A percentile compares a stretch with the other conserved stretches of the same genome.
Evolutionary conservation across 1,140 invertebrate genomes (phyloP).

Genomic region (Heliothis virescens): DNA sequence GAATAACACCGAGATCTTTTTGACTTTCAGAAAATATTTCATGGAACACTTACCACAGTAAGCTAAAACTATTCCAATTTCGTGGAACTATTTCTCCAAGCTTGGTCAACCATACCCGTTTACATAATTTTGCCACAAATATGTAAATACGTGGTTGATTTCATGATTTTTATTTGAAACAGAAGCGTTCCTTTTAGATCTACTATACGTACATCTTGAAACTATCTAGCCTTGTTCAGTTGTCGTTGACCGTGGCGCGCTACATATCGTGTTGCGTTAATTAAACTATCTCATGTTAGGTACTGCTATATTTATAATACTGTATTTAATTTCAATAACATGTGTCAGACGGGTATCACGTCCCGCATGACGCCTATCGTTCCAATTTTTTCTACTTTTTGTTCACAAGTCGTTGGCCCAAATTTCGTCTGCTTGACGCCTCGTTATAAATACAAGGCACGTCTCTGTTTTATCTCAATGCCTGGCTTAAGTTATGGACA

Average conservation of each 20-base stretch:
- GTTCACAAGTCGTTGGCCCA: constrained; percentile 57
- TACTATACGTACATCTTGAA: neutral
- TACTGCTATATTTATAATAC: constrained; percentile 5
- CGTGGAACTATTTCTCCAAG: constrained; percentile 17
- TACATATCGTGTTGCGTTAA: neutral
- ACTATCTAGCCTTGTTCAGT: neutral
- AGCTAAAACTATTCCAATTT: constrained; percentile 27
- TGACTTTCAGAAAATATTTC: constrained; percentile 26
- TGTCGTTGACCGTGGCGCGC: constrained; percentile 3
- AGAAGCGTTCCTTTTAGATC: neutral
- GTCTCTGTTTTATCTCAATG: constrained; percentile 48
- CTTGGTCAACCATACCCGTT: constrained; percentile 27
- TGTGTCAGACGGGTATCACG: constrained; percentile 10
- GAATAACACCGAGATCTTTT: constrained; percentile 17
- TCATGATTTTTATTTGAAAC: constrained; percentile 1
- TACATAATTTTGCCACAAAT: constrained; percentile 47
- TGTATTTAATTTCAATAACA: constrained; percentile 3
- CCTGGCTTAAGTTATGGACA: constrained; percentile 35
- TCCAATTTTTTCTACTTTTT: constrained; percentile 39
- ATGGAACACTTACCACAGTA: constrained; percentile 35
- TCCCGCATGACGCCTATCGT: constrained; percentile 18
- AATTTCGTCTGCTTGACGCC: constrained; percentile 51
- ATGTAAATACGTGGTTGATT: constrained; percentile 39
- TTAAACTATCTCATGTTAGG: constrained; percentile 19
- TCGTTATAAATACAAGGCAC: constrained; percentile 55